Base-by-base conservation (phyloP, 1,140 invertebrate genomes). In the Ips typographus region DNA sequence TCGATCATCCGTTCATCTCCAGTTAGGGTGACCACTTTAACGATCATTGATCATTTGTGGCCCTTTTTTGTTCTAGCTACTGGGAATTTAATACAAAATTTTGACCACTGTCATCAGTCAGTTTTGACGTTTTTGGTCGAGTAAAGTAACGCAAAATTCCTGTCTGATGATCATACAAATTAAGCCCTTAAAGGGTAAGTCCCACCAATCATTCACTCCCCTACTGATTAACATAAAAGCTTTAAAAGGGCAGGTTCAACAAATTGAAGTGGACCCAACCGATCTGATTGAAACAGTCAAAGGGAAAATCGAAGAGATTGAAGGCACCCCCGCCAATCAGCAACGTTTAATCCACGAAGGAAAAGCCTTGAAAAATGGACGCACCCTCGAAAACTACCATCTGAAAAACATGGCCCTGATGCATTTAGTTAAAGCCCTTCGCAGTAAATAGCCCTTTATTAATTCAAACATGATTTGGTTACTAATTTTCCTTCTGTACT, bases 341-440 rank as follows among this genome's bases (percentile, higher is more conserved):
- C 77, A 79, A 55, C 71, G 77, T 36, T 64, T 79, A 5, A 71
- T 78, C 42, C 77, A 72, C 65, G 76, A 78, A 71, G 77, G 76
- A 37, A 78, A 77, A 63, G 72, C 77, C 65, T 64, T 78, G n/a
- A 74, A 75, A 65, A 76, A 78, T 65, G 74, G 77, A 40, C 71
- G 73, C 64, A 76, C 77, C 2, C 57, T 78, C 4, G 71, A 60
- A 37, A 75, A 65, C 52, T 78, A 77, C 68, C 77, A 77, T 65
- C 55, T 77, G n/a, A 73, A 77, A 65, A 68, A 70, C 0, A 75
- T 76, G 7, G 72, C 76, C 3, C 65, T 73, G 1, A 40, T 79
- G 62, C 77, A 78, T 73, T 70, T 79, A 41, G 77, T 79, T 2
- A 69, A 77, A 1, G 76, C 76, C 4, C 64, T 78, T 22, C 22